Evolutionary conservation across 2,113 vertebrate species (phyloP).

Genomic region (Reinhardtius hippoglossoides): DNA sequence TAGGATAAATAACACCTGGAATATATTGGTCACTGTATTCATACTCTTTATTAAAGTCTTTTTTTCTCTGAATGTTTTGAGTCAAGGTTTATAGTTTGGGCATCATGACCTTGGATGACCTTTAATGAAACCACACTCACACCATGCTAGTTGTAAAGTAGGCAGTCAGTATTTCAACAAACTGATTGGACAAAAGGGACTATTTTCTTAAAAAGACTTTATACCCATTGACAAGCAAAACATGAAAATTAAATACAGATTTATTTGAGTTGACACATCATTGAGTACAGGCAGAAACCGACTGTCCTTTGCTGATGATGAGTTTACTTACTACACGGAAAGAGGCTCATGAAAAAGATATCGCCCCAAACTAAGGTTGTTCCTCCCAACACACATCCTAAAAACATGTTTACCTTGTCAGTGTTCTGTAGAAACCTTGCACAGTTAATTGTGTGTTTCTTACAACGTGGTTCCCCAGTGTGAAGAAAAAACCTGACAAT

Average conservation of each 20-base stretch:
- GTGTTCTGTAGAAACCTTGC: slow-evolving; percentile 20
- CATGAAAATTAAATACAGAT: slow-evolving; percentile 71
- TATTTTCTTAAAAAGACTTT: slow-evolving; percentile 45
- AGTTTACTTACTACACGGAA: slow-evolving; percentile 33
- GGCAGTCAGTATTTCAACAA: not conserved
- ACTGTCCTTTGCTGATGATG: slow-evolving; percentile 7
- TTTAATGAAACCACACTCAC: not conserved
- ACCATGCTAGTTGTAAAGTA: not conserved
- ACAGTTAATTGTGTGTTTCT: not conserved
- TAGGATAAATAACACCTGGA: slow-evolving; percentile 33
- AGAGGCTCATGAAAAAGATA: slow-evolving; percentile 16
- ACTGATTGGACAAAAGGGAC: too few relatives aligned
- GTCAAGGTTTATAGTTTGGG: not conserved
- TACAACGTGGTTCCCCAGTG: not conserved
- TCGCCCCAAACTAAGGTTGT: slow-evolving; percentile 4
- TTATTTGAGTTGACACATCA: slow-evolving; percentile 42
- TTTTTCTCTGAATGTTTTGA: not conserved
- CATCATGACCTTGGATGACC: not conserved
- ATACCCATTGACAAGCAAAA: slow-evolving; percentile 49
- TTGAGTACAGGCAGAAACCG: slow-evolving; percentile 23
- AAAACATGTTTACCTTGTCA: slow-evolving; percentile 3
- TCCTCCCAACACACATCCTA: slow-evolving; percentile 26
- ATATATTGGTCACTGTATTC: slow-evolving; percentile 7
- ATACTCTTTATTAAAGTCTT: not conserved
- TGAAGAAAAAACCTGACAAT: not conserved